Conservation (phyloP, 2,888 invertebrate genomes). For the Nymphalis urticae region DNA sequence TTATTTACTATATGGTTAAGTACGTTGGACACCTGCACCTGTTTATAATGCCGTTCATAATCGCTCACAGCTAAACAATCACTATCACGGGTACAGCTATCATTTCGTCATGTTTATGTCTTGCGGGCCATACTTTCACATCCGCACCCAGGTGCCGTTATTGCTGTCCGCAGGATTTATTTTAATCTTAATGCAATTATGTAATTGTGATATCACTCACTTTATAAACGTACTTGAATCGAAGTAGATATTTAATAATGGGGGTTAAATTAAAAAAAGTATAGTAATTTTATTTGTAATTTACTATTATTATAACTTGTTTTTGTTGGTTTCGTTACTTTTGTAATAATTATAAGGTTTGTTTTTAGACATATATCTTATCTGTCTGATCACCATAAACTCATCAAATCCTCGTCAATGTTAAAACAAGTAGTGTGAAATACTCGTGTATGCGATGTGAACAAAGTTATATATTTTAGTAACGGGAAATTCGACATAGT, state of each 20-base stretch:
- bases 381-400: too few relatives aligned
- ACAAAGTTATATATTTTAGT: too few relatives aligned
- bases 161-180: constrained; percentile 43
- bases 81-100: constrained; percentile 35
- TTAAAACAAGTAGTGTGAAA: too few relatives aligned
- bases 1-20: constrained; percentile 32
- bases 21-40: constrained; percentile 26
- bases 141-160: constrained; percentile 45
- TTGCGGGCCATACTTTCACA: constrained; percentile 45
- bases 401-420: too few relatives aligned
- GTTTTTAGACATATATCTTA: too few relatives aligned
- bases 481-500: too few relatives aligned
- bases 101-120: constrained; percentile 39
- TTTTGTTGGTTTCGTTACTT: too few relatives aligned
- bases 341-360: too few relatives aligned
- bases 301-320: too few relatives aligned
- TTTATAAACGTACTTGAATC: constrained; percentile 20
- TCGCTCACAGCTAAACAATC: constrained; percentile 34
- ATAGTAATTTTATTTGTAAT: too few relatives aligned
- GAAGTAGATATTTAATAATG: constrained; percentile 3
- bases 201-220: constrained; percentile 36
- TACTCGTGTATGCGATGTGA: too few relatives aligned
- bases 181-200: constrained; percentile 44
- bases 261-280: too few relatives aligned
- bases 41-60: constrained; percentile 28